Evolutionary conservation across 2,888 invertebrate species (phyloP), one percentile per base, ranked within the genome.

Genomic region (Acanthosepion esculentum): DNA sequence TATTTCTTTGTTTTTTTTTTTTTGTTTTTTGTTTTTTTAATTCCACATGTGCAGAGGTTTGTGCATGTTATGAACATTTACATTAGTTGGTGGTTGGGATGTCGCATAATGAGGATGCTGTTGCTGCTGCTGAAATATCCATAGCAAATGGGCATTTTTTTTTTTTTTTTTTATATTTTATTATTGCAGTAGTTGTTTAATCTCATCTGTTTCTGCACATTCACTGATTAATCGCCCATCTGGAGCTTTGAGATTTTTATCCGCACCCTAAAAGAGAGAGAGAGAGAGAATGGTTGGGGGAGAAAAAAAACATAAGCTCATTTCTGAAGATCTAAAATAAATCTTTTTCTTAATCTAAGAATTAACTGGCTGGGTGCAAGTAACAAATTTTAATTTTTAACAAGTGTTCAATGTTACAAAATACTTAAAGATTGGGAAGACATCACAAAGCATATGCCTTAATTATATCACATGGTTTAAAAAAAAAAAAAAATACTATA

Each of bases 141-240:
- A 78, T 4, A 33, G 78, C 20, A 53, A 53, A 53, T 50, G 93
- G 50, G 29, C n/a, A n/a, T 29, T 15, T 92, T 29, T 55, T 55
- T 55, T 20, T 59, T 23, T 59, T 59, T 59, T 53, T 55, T 18
- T 55, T 55, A 0, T 15, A 1, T 15, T 55, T 15, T 55, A 18
- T 95, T 95, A 95, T 94, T 95, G 96, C 95, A 98, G 98, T 95
- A 99, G 98, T 97, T 98, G 98, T 98, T 98, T 98, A 96, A 99
- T 99, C 98, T 99, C 99, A 96, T 98, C 98, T 97, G 98, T 99
- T 97, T 99, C 99, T 64, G 99, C 99, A 95, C 98, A 98, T 97
- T 99, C 99, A 95, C 98, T 97, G 97, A 99, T 99, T 96, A 98
- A 98, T 95, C 98, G 98, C 26, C 99, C 99, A 97, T 99, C 99